phyloP scores from a whole-genome alignment of 2,797 vertebrate genomes.

The Tenualosa ilisha region DNA sequence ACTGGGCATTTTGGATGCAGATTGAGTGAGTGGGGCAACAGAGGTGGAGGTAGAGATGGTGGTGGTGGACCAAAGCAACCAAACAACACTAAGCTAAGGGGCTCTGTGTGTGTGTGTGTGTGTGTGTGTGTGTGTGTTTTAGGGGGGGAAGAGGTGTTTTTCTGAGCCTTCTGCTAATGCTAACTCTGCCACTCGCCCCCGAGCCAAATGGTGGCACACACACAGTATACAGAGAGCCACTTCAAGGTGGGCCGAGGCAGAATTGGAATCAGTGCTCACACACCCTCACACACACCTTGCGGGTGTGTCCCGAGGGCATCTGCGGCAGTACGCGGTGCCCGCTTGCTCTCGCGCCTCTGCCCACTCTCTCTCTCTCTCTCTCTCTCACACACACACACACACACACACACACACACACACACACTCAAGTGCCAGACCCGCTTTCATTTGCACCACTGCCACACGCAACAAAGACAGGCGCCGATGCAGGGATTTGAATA shows the following conservation, averaged over 20 bases:
- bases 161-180: conserved; percentile 38
- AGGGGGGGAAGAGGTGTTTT: conserved; percentile 43
- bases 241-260: conserved; percentile 64
- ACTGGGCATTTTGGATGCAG: not conserved
- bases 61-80: not conserved
- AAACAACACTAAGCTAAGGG: not conserved
- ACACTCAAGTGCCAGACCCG: conserved; percentile 50
- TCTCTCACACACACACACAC: not conserved
- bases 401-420: conserved; percentile 33
- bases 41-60: not conserved
- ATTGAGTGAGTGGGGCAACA: not conserved
- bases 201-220: conserved; percentile 51
- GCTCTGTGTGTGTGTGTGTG: conserved; percentile 10
- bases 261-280: conserved; percentile 50
- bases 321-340: not conserved
- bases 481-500: conserved; percentile 70
- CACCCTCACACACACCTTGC: not conserved
- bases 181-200: conserved; percentile 5
- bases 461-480: conserved; percentile 52
- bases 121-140: not conserved
- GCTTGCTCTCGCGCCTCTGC: not conserved
- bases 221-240: conserved; percentile 45
- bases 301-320: not conserved
- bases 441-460: conserved; percentile 62
- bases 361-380: conserved; percentile 10